Evolutionary conservation across 2,113 vertebrate species (phyloP), one percentile per base, ranked within the genome.

Genomic region (Piprites chloris): DNA sequence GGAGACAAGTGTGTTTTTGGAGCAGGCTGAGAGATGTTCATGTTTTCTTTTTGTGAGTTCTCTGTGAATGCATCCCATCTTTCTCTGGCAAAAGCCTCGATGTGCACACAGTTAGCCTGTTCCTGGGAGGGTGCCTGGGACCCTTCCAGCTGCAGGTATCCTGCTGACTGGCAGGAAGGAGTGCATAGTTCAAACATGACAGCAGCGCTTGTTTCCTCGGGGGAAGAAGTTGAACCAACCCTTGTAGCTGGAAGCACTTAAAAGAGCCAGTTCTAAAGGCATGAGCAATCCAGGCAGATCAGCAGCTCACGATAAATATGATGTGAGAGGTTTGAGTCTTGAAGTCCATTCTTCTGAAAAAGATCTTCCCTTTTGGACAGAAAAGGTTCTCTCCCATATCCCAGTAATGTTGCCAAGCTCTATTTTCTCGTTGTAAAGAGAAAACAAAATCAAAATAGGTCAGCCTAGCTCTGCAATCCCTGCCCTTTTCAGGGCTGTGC

Each of bases 241-340:
- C 73, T 41, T 65, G 61, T 71, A 89, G 73, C 87, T 94, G 93
- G 96, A 96, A 96, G 78, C 65, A 85, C 75, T 94, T 96, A 15
- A 84, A 90, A 58, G 72, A 84, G 63, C 33, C 72, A 41, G n/a
- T 61, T 91, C 72, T 74, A 27, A 83, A 90, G 67, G 62, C 75
- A 17, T 58, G 50, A 88, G 82, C 88, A 73, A 82, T 85, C 66
- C 75, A 49, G 74, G 71, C 76, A 65, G 92, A 92, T 87, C 79
- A 85, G 58, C 67, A 96, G 27, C 67, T 80, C 62, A 21, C 83
- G 50, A 77, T 85, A 77, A 87, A 65, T 77, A 18, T 50, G 76
- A 92, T 11, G 9, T 68, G 76, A 89, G 77, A 89, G 15, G 21
- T 86, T 41, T 47, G 86, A 86, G 73, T 52, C 68, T 85, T 77